phyloP scores from a whole-genome alignment of 1,140 invertebrate species.

The Lysiphlebus fabarum region DNA sequence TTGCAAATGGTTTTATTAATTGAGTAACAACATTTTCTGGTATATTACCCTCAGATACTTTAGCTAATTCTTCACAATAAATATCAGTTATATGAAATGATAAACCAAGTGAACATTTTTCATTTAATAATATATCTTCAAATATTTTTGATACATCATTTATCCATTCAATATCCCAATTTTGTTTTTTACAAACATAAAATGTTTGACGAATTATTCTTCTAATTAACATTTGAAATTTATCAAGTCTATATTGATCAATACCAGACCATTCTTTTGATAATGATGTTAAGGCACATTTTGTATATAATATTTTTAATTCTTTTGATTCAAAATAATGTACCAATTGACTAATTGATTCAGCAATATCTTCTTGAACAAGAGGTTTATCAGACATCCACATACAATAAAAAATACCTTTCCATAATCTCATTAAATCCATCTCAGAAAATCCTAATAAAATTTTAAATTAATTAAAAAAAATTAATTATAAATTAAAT shows the following conservation, averaged over 20 bases:
- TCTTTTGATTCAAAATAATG: slow-evolving; percentile 67
- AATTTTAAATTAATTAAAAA: too few relatives aligned
- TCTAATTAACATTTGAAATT: slow-evolving; percentile 84
- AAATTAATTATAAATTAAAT: too few relatives aligned
- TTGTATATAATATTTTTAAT: slow-evolving; percentile 67
- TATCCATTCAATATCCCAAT: slow-evolving; percentile 64
- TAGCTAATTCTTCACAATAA: slow-evolving; percentile 84
- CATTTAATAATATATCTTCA: slow-evolving; percentile 47
- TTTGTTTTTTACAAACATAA: slow-evolving; percentile 58
- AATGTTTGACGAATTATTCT: slow-evolving; percentile 74
- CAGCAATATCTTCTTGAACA: slow-evolving; percentile 83
- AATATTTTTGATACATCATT: slow-evolving; percentile 57
- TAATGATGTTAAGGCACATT: slow-evolving; percentile 74
- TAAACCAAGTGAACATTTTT: slow-evolving; percentile 62
- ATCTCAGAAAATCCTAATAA: slow-evolving; percentile 69
- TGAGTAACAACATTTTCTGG: slow-evolving; percentile 56
- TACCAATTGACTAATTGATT: slow-evolving; percentile 72
- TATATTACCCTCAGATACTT: slow-evolving; percentile 69
- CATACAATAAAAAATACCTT: slow-evolving; percentile 90
- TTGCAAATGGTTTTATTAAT: slow-evolving; percentile 64
- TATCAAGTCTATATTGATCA: slow-evolving; percentile 82
- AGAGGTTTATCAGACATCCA: slow-evolving; percentile 96
- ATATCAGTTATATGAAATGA: slow-evolving; percentile 80
- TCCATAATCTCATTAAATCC: slow-evolving; percentile 85
- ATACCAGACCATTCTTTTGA: slow-evolving; percentile 84